These are phyloP conservation scores for Hippolais icterina DNA, from an alignment of 2,113 vertebrate genomes.

Conservation along the genomic window DNA sequence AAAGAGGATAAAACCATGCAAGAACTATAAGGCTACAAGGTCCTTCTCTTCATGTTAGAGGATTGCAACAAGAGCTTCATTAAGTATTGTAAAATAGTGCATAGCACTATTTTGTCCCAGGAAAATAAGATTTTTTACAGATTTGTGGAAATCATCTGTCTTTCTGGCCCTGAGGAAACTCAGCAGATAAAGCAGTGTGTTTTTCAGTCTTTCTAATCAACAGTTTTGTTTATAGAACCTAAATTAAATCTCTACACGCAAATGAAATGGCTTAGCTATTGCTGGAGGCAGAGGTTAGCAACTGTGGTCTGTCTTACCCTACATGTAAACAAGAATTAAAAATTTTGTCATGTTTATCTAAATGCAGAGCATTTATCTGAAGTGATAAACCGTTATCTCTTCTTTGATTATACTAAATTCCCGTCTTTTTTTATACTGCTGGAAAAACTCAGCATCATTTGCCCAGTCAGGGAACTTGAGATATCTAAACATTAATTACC, in stretches of 20 bases:
- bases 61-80: not conserved
- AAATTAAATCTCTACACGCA: constrained; percentile 43
- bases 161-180: not conserved
- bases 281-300: not conserved
- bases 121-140: constrained; percentile 1
- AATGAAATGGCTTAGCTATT: constrained; percentile 23
- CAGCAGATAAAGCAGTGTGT: not conserved
- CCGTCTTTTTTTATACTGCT: not conserved
- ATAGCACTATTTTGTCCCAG: not conserved
- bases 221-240: constrained; percentile 38
- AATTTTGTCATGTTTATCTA: not conserved
- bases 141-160: constrained; percentile 3
- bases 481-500: not conserved
- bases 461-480: not conserved
- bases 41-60: not conserved
- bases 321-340: constrained; percentile 19
- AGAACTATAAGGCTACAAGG: not conserved
- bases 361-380: not conserved
- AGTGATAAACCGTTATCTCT: not conserved
- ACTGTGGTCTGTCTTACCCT: not conserved
- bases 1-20: not conserved
- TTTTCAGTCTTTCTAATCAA: constrained; percentile 10
- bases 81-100: not conserved
- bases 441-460: not conserved
- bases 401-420: not conserved